Evolutionary conservation across 2,113 vertebrate species (phyloP).

Genomic region (Antennarius striatus): DNA sequence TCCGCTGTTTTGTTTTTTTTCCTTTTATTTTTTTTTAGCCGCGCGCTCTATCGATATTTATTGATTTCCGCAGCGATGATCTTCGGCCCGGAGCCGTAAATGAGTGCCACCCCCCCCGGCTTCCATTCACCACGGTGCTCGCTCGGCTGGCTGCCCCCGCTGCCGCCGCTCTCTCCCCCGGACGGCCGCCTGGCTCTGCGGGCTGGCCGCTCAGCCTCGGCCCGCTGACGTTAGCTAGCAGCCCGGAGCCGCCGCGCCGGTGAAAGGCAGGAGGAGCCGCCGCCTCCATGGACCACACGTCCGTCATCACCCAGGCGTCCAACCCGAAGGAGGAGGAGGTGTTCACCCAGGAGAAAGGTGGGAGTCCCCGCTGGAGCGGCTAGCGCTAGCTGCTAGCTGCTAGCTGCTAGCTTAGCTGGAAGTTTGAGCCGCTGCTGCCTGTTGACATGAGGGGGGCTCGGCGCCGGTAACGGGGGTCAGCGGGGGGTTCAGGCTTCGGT

Average conservation of each 20-base stretch:
- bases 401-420: conserved; percentile 6
- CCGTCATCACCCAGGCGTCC: conserved; percentile 98
- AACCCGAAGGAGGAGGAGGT: conserved; percentile 98
- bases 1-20: conserved; percentile 4
- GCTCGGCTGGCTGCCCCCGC: conserved; percentile 65
- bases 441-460: neutral
- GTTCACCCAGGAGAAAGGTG: conserved; percentile 94
- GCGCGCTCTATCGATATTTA: neutral
- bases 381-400: conserved; percentile 38
- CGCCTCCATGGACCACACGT: conserved; percentile 98
- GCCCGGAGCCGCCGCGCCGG: conserved; percentile 47
- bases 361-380: conserved; percentile 5
- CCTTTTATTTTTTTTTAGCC: conserved; percentile 10
- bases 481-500: too few species aligned
- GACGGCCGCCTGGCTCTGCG: conserved; percentile 49
- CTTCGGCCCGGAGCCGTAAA: conserved; percentile 60
- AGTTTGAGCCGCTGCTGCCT: conserved; percentile 16
- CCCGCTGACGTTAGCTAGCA: conserved; percentile 63
- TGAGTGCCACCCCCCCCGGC: conserved; percentile 53
- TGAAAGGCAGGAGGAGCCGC: conserved; percentile 63
- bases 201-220: conserved; percentile 35
- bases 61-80: conserved; percentile 35
- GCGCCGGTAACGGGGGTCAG: too few species aligned
- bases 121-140: conserved; percentile 59
- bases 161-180: conserved; percentile 45